Evolutionary conservation across 1,140 invertebrate genomes (phyloP), one percentile per base, ranked within the genome.

Genomic region (Drosophila punjabiensis): DNA sequence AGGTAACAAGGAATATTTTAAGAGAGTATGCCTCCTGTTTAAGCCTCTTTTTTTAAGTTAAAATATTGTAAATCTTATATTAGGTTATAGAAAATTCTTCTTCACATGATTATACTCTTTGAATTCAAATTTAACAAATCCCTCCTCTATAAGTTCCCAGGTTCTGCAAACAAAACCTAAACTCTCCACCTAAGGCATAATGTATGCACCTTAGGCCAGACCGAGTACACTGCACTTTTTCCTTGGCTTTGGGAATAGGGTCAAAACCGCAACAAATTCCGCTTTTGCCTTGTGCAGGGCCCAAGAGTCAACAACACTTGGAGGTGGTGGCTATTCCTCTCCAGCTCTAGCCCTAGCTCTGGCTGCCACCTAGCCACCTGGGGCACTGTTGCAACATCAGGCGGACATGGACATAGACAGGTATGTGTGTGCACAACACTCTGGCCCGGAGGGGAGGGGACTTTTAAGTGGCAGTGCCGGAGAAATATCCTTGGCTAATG

Each of bases 181-280:
- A 37, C 48, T 70, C 18, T 14, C 14, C 11, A 16, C 24, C 11
- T 20, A 16, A 14, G n/a, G n/a, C 43, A 45, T 16, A 37, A 55
- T 20, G 16, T 37, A 28, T 35, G 37, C 50, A 32, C 24, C 41
- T 18, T 24, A 13, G 11, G 32, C 33, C 33, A 32, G 14, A 13
- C 28, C 18, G 71, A 52, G 75, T 79, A 79, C 75, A 79, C 77
- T 84, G 80, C 79, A 81, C 75, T 70, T 92, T 58, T 90, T 91
- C 91, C 91, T 92, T 92, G 91, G 88, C 87, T 92, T 92, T 92
- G 87, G 87, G 77, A 79, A 85, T 74, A 79, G 87, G 91, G 91
- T 92, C 91, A 92, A 89, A 86, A 82, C 69, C 79, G 74, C 86
- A 90, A 90, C 86, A 91, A 88, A 85, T 89, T 82, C 67, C 63